Base-by-base conservation (phyloP, 2,797 vertebrate genomes). In the Zonotrichia albicollis region DNA sequence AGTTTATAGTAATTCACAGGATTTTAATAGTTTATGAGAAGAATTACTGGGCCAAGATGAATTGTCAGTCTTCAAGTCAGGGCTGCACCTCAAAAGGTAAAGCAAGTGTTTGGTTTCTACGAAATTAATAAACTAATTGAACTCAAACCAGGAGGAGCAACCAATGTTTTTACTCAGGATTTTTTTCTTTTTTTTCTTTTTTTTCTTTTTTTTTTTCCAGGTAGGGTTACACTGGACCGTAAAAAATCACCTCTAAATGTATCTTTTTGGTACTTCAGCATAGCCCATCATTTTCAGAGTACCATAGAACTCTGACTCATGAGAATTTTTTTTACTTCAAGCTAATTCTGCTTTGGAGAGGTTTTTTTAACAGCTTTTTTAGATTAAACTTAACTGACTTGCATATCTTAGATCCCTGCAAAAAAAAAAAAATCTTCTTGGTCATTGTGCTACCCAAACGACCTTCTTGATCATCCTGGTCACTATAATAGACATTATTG, bases 91-190 rank as follows among this genome's bases (percentile, higher is more conserved):
- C 61, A 29, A 95, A 97, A 97, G 42, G 79, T 90, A 87, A 36
- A 89, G 45, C 10, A 72, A 51, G 11, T 40, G 16, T 84, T 87
- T 76, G 26, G 1, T 54, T 96, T 91, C 94, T 84, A 75, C 81
- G 64, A 96, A 97, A 96, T 93, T 42, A 96, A 97, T 97, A 96
- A 96, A 96, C 81, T 94, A 94, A 97, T 81, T 96, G 97, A 96
- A 97, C 96, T 97, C 95, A 95, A 78, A 98, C 87, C 93, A 97
- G 96, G 87, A 95, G 93, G 92, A 95, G 73, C 75, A 97, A 96
- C 94, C 96, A 91, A 92, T 97, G 89, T 62, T 96, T 53, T 89
- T 96, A 84, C 50, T 94, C 93, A 82, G 94, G 83, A 38, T 12
- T 38, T 40, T 42, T 42, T 16, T 92, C 97, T 97, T 36, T 36